phyloP scores from a whole-genome alignment of 2,888 invertebrate species.

The Poecilus cupreus region DNA sequence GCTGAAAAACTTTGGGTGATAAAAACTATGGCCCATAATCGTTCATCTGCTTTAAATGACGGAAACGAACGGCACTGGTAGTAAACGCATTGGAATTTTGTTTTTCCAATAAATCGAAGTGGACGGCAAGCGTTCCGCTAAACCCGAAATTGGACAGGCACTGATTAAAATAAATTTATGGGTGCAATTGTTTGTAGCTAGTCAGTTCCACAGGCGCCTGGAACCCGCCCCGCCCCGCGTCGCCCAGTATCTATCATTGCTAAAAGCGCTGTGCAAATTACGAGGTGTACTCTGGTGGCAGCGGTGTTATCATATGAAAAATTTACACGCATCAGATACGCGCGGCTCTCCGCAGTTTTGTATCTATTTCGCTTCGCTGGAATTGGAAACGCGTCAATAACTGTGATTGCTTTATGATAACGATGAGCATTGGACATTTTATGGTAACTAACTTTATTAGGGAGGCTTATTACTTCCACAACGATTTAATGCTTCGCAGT shows the following conservation, averaged over 20 bases:
- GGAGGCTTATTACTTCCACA: slow-evolving; percentile 6
- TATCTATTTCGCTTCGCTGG: slow-evolving; percentile 19
- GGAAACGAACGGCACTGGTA: slow-evolving; percentile 9
- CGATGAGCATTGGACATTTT: slow-evolving; percentile 11
- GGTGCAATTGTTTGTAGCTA: slow-evolving; percentile 58
- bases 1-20: neutral
- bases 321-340: slow-evolving; percentile 51
- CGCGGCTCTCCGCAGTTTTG: slow-evolving; percentile 32
- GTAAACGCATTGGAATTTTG: slow-evolving; percentile 48
- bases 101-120: slow-evolving; percentile 59
- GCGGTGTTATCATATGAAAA: slow-evolving; percentile 47
- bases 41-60: slow-evolving; percentile 41
- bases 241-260: slow-evolving; percentile 10
- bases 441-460: slow-evolving; percentile 20
- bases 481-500: slow-evolving; percentile 21
- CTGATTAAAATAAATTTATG: slow-evolving; percentile 59
- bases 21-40: neutral
- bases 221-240: neutral
- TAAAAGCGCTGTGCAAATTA: slow-evolving; percentile 48
- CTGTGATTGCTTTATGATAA: slow-evolving; percentile 47
- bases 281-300: slow-evolving; percentile 34
- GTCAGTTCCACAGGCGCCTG: slow-evolving; percentile 40
- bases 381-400: slow-evolving; percentile 46
- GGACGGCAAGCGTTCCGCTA: slow-evolving; percentile 51
- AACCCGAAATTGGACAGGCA: slow-evolving; percentile 59